Evolutionary conservation across 2,113 vertebrate genomes (phyloP).

Genomic region (Phylloscopus whistleri): DNA sequence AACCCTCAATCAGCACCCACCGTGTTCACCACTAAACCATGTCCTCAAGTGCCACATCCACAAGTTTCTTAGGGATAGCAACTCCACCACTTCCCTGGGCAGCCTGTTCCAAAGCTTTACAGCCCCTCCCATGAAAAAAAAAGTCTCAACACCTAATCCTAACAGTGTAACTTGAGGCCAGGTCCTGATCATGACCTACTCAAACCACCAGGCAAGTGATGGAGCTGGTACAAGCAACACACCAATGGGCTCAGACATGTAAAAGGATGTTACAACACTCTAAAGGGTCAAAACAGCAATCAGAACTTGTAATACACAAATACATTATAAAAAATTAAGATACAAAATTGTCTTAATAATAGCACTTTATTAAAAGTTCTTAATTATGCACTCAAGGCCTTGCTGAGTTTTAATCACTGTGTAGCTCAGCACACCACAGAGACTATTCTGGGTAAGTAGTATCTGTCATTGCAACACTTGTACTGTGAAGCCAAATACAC

Average conservation of each 20-base stretch:
- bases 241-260: rapidly evolving
- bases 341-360: not conserved
- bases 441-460: not conserved
- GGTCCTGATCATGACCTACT: rapidly evolving
- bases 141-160: not conserved
- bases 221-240: rapidly evolving
- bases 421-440: not conserved
- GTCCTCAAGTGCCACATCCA: not conserved
- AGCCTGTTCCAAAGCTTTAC: not conserved
- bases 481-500: not conserved
- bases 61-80: not conserved
- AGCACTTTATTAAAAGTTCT: not conserved
- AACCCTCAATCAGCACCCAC: not conserved
- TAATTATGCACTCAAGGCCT: not conserved
- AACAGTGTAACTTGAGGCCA: not conserved
- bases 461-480: not conserved
- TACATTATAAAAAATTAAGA: not conserved
- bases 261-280: not conserved
- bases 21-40: not conserved
- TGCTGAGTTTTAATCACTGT: not conserved
- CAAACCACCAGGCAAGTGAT: not conserved
- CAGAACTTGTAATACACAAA: not conserved
- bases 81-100: not conserved
- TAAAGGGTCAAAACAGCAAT: not conserved
- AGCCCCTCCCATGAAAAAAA: not conserved